Percentiles rank a stretch among this genome's conserved stretches.
Evolutionary conservation across 2,888 invertebrate species (phyloP).

Genomic region (Meteorus cinctellus): DNA sequence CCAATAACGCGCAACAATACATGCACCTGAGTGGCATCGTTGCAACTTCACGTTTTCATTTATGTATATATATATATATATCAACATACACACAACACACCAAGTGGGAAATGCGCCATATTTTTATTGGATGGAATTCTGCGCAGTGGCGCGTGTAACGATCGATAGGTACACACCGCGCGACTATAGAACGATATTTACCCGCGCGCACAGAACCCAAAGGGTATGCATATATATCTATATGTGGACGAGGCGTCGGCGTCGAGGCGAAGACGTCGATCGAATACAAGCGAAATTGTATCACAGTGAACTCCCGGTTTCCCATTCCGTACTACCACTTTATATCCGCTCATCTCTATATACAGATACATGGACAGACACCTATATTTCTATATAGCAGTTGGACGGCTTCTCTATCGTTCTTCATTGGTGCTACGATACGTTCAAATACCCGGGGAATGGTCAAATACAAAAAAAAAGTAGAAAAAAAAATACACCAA

Average conservation of each 20-base stretch:
- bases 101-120: constrained; percentile 39
- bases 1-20: constrained; percentile 24
- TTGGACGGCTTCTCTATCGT: constrained; percentile 26
- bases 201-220: constrained; percentile 30
- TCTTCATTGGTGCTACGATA: constrained; percentile 40
- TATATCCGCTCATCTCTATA: constrained; percentile 16
- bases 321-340: constrained; percentile 10
- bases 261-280: constrained; percentile 37
- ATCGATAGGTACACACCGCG: constrained; percentile 41
- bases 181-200: constrained; percentile 35
- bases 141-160: constrained; percentile 40
- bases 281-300: constrained; percentile 37
- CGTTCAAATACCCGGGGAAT: constrained; percentile 39
- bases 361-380: constrained; percentile 7
- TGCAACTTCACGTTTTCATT: constrained; percentile 24
- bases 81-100: constrained; percentile 16
- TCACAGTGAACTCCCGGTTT: constrained; percentile 32
- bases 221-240: constrained; percentile 4
- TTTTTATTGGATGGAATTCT: constrained; percentile 42
- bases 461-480: constrained; percentile 25
- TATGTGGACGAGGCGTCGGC: constrained; percentile 25
- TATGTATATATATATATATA: neutral
- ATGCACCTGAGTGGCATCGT: constrained; percentile 29
- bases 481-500: constrained; percentile 13
- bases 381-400: constrained; percentile 2